Conservation (phyloP, 2,797 vertebrate species). For the Natrix natrix region DNA sequence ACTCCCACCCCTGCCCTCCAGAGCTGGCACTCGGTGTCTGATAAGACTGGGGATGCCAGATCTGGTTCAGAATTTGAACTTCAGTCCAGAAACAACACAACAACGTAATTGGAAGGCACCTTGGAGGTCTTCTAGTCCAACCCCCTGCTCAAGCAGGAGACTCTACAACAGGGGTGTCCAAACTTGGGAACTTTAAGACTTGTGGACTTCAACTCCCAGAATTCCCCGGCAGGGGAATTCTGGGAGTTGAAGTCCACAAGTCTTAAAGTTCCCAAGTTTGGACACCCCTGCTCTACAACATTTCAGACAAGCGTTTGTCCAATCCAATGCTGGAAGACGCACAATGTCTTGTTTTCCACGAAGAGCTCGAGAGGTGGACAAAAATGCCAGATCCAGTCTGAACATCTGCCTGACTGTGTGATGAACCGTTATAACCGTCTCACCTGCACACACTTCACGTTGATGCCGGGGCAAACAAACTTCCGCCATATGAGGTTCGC, state of each 20-base stretch:
- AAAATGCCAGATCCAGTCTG: neutral
- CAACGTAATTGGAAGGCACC: neutral
- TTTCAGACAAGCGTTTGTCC: no score
- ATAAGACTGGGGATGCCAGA: neutral
- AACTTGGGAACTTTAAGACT: no score
- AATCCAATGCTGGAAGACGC: no score
- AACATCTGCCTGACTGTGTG: neutral
- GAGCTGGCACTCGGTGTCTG: neutral
- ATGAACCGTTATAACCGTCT: constrained; percentile 19
- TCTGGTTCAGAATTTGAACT: neutral
- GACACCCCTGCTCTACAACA: neutral
- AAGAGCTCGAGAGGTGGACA: neutral
- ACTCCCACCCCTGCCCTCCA: neutral
- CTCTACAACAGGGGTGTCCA: neutral
- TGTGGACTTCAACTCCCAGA: no score
- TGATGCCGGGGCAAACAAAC: constrained; percentile 96
- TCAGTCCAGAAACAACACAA: neutral
- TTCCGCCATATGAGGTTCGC: constrained; percentile 96
- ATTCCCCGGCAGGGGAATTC: no score
- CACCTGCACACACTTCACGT: constrained; percentile 97
- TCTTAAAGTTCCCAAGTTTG: no score
- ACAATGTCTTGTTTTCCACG: neutral
- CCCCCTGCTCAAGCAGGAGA: neutral
- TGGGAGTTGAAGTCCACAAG: no score
- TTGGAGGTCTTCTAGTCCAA: neutral